These are phyloP conservation scores for Dallia pectoralis DNA, from an alignment of 2,797 vertebrate species.

Conservation along the genomic window DNA sequence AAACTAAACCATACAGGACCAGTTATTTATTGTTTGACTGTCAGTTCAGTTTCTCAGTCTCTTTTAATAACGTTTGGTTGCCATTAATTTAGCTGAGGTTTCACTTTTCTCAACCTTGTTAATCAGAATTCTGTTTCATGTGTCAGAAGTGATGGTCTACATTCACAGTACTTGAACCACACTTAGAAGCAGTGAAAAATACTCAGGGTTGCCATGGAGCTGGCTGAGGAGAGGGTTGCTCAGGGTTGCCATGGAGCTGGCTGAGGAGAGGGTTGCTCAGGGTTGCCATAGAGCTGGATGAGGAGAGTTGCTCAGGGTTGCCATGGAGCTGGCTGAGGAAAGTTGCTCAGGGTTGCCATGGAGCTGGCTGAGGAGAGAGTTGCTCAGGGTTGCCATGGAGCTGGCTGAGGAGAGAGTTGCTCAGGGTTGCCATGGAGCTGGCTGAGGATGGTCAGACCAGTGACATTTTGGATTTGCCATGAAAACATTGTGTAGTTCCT, in stretches of 20 bases:
- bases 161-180: not conserved
- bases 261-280: too few relatives aligned
- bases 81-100: not conserved
- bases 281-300: conserved; percentile 82
- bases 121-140: not conserved
- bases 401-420: too few relatives aligned
- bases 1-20: too few relatives aligned
- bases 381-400: too few relatives aligned
- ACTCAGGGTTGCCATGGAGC: too few relatives aligned
- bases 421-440: conserved; percentile 88
- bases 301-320: too few relatives aligned
- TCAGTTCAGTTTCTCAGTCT: not conserved
- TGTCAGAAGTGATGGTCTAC: conserved; percentile 3
- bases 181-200: not conserved
- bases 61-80: not conserved
- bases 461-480: conserved; percentile 70
- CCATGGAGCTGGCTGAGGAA: too few relatives aligned
- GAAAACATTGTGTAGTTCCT: conserved; percentile 69
- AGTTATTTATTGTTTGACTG: not conserved
- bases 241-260: conserved; percentile 86
- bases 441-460: conserved; percentile 79
- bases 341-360: conserved; percentile 94
- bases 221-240: too few relatives aligned
- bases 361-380: too few relatives aligned
- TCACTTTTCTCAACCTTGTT: not conserved